phyloP scores from a whole-genome alignment of 2,888 invertebrate species.

The Automeris io region DNA sequence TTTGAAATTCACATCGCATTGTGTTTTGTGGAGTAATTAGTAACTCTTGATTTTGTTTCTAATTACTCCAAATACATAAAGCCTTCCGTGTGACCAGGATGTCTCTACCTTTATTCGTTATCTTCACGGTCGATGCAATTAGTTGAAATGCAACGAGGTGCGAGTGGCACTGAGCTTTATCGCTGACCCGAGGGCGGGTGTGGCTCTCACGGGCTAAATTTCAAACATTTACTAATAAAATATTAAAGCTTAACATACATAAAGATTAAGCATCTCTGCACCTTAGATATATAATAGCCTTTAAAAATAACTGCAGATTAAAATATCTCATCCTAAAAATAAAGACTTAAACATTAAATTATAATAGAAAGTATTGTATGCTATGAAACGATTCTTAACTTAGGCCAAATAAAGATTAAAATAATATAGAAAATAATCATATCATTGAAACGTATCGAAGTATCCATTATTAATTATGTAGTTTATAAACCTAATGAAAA shows the following conservation, averaged over 20 bases:
- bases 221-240: constrained; percentile 77
- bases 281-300: constrained; percentile 76
- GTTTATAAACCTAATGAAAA: constrained; percentile 14
- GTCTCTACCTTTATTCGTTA: constrained; percentile 47
- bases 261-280: constrained; percentile 78
- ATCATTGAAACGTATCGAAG: constrained; percentile 37
- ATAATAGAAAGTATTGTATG: constrained; percentile 62
- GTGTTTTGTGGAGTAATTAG: no score
- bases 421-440: no score
- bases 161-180: constrained; percentile 17
- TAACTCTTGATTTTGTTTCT: no score
- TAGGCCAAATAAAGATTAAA: constrained; percentile 70
- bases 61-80: no score
- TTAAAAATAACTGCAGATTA: constrained; percentile 76
- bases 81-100: no score
- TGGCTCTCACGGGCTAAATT: constrained; percentile 56
- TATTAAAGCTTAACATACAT: constrained; percentile 78
- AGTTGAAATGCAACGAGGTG: constrained; percentile 19
- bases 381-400: constrained; percentile 58
- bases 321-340: constrained; percentile 74
- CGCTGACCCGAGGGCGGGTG: constrained; percentile 37
- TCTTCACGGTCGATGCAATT: no score
- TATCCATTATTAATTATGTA: constrained; percentile 27
- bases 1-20: no score
- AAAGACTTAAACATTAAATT: constrained; percentile 73